Conservation (phyloP, 2,113 vertebrate species). For the Pandion haliaetus region DNA sequence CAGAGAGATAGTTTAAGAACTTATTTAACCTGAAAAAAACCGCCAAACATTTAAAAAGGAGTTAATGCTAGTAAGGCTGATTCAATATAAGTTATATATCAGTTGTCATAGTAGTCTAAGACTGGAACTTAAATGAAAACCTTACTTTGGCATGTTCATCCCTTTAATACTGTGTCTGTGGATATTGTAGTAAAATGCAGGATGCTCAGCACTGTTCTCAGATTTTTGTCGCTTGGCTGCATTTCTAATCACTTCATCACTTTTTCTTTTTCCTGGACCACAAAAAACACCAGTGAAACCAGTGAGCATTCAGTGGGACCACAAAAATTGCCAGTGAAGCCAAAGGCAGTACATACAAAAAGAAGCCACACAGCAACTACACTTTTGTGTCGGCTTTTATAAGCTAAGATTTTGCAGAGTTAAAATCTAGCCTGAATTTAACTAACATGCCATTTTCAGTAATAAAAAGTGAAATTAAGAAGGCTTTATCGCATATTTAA, state of each 20-base stretch:
- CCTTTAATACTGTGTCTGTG: conserved; percentile 95
- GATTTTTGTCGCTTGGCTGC: conserved; percentile 82
- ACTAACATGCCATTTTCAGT: not conserved
- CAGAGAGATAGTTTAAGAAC: conserved; percentile 88
- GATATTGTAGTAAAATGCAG: conserved; percentile 96
- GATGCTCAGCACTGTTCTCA: conserved; percentile 84
- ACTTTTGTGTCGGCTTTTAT: not conserved
- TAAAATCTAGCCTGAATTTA: not conserved
- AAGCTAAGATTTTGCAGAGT: not conserved
- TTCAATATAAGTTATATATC: not conserved
- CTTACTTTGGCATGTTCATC: conserved; percentile 98
- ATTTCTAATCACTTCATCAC: conserved; percentile 69
- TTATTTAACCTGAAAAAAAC: conserved; percentile 85
- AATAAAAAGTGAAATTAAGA: not conserved
- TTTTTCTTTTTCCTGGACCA: conserved; percentile 87
- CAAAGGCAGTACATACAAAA: too few relatives aligned
- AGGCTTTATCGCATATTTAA: not conserved
- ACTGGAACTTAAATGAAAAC: not conserved
- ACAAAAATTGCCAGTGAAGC: not conserved
- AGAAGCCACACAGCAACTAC: not conserved
- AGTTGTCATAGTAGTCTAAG: not conserved
- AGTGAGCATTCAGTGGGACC: not conserved
- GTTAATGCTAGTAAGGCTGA: not conserved
- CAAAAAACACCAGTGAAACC: not conserved
- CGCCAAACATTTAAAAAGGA: accelerated